Conservation (phyloP, 2,113 vertebrate genomes). For the Laticauda laticaudata region DNA sequence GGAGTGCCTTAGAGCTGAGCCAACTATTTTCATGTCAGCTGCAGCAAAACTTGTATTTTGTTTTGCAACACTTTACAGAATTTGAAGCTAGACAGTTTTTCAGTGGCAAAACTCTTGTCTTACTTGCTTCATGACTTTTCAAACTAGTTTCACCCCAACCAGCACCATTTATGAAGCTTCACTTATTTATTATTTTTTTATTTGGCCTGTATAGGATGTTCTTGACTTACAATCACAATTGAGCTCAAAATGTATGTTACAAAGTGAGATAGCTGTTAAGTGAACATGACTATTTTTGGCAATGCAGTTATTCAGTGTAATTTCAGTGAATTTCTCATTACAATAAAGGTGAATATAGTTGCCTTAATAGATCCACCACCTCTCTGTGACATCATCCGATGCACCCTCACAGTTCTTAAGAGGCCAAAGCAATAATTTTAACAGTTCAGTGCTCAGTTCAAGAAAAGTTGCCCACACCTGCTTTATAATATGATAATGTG, state of each 20-base stretch:
- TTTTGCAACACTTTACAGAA: not conserved
- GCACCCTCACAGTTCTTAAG: not conserved
- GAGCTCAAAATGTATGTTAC: not conserved
- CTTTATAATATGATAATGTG: not conserved
- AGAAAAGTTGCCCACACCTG: constrained; percentile 5
- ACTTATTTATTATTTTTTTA: not conserved
- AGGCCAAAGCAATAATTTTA: not conserved
- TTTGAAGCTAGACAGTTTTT: not conserved
- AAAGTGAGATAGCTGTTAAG: not conserved
- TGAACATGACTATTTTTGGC: not conserved
- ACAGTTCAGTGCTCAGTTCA: not conserved
- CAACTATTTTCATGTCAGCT: not conserved
- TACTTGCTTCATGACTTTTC: not conserved
- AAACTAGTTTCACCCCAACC: not conserved
- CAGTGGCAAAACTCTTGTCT: not conserved
- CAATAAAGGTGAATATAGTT: not conserved
- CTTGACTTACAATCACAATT: not conserved
- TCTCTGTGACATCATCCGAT: not conserved
- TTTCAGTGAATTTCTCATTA: not conserved
- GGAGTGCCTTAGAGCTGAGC: not conserved
- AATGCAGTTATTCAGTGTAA: not conserved
- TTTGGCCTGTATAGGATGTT: not conserved
- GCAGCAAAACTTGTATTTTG: not conserved
- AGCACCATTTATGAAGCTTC: not conserved
- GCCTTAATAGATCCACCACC: not conserved